A percentile compares a stretch with the other conserved stretches of the same genome.
Conservation (phyloP, 2,113 vertebrate genomes). For the Protobothrops flavoviridis region DNA sequence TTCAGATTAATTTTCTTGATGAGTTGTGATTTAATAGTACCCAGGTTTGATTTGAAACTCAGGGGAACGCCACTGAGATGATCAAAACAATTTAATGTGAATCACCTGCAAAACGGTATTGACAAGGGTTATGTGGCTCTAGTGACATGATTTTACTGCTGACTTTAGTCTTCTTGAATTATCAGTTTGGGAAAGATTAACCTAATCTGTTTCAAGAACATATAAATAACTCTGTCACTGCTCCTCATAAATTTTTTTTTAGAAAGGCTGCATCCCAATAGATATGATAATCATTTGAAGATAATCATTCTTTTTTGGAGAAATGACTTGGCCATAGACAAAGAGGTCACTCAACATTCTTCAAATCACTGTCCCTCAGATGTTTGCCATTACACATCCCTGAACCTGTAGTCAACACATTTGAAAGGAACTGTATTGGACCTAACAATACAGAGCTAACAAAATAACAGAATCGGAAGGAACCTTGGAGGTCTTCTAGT, state of each 20-base stretch:
- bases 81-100: conserved; percentile 33
- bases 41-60: background rate
- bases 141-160: conserved; percentile 27
- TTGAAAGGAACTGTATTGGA: background rate
- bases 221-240: conserved; percentile 34
- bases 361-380: background rate
- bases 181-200: conserved; percentile 37
- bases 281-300: conserved; percentile 15
- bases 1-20: conserved; percentile 5
- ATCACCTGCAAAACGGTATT: conserved; percentile 32
- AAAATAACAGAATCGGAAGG: background rate
- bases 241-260: conserved; percentile 19
- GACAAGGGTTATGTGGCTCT: conserved; percentile 28
- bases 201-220: conserved; percentile 28
- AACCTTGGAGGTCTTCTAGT: background rate
- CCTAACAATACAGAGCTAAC: background rate
- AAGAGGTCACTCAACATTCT: background rate
- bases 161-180: conserved; percentile 35
- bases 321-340: background rate
- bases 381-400: background rate
- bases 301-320: background rate
- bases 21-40: conserved; percentile 13
- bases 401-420: background rate
- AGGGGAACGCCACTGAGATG: conserved; percentile 5
- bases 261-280: background rate